Base-by-base conservation (phyloP, 2,888 invertebrate genomes). In the Hyalella azteca region DNA sequence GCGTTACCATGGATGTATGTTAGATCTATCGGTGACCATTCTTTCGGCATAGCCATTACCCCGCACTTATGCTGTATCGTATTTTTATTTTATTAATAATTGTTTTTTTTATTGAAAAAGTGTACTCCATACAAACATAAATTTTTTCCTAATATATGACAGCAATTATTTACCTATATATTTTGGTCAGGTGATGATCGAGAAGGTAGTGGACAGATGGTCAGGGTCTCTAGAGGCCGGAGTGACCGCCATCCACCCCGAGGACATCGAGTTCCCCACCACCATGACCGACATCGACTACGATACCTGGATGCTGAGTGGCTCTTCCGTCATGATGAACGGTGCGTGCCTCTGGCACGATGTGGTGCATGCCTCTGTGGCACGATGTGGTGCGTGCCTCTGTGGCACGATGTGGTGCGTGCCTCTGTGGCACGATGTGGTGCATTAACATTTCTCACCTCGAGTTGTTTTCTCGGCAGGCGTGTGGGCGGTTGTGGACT, bases 241-340 rank as follows among this genome's bases (percentile, higher is more conserved):
- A 29, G 94, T 96, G 19, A 95, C 95, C 0, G 92, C 94, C 0
- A 93, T 95, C n/a, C 91, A 93, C 22, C 96, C 97, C 0, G 96
- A 96, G 85, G 95, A 96, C 85, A 89, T 97, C 80, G 94, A 95
- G 84, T 90, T 94, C 85, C 93, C 96, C 0, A 93, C 93, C 60
- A 96, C 96, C 4, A 96, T 97, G 87, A 96, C 95, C 0, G 96
- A 97, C 87, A 92, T 97, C 78, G 93, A 93, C 87, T 93, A 94
- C 87, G 96, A 96, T 86, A 96, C 96, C 0, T 96, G 95, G 91
- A 95, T 97, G 90, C 89, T 97, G 13, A 96, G 96, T 86, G 96
- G 97, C 0, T 93, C 95, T 0, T 93, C 95, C 78, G 93, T 97
- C 85, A 96, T 96, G 93, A 93, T 95, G 79, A 86, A 81, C 41